These are phyloP conservation scores for Acrossocheilus wenchowensis DNA, from an alignment of 2,797 vertebrate species.

Conservation along the genomic window DNA sequence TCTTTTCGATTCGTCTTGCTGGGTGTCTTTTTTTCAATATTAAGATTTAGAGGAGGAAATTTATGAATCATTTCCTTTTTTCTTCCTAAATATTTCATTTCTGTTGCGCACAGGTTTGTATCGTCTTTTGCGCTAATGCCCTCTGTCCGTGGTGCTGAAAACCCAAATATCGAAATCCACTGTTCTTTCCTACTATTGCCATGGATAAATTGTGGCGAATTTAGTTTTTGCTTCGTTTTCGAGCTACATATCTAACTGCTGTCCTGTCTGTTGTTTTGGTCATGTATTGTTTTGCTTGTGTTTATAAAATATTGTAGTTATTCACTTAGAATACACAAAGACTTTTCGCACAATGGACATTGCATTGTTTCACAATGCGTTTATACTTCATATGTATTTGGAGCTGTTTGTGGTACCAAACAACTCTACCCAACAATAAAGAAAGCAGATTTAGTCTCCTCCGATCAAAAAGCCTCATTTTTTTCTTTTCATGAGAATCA, in stretches of 20 bases:
- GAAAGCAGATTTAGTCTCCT: not conserved
- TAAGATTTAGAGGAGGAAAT: too few species aligned
- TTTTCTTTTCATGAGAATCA: too few species aligned
- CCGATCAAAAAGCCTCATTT: too few species aligned
- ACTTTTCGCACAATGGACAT: not conserved
- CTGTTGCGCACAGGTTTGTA: too few species aligned
- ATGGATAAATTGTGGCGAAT: not conserved
- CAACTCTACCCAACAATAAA: not conserved
- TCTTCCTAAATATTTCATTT: too few species aligned
- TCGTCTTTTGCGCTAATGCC: too few species aligned
- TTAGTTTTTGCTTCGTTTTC: not conserved
- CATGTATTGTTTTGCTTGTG: not conserved
- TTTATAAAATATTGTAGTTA: not conserved
- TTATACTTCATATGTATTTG: too few species aligned
- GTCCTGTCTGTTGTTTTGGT: not conserved
- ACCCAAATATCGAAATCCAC: too few species aligned
- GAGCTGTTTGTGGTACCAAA: not conserved
- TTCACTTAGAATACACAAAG: not conserved
- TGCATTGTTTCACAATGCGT: not conserved
- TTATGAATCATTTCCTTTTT: too few species aligned
- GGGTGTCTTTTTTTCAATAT: too few species aligned
- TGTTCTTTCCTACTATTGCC: not conserved
- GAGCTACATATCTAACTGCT: not conserved
- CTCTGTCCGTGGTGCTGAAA: too few species aligned
- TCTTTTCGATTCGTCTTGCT: too few species aligned